Percentiles rank a stretch among this genome's conserved stretches.
Evolutionary conservation across 2,113 vertebrate species (phyloP).

Genomic region (Zosterops pallidus): DNA sequence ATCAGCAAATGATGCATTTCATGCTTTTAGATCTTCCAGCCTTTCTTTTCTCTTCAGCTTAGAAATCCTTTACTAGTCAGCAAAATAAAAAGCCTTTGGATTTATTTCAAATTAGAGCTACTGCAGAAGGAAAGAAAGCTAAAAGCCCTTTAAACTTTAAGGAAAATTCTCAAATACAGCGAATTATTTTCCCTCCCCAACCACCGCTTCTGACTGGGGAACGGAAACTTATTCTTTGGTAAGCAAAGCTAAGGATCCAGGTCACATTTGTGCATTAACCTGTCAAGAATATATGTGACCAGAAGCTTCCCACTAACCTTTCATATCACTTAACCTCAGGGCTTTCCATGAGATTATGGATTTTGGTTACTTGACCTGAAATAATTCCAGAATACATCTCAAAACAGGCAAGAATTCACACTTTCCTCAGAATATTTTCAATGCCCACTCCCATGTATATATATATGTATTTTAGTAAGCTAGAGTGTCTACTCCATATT

Average conservation of each 20-base stretch:
- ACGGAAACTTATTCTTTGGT: neutral
- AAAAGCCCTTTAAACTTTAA: neutral
- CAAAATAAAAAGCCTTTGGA: neutral
- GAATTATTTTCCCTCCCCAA: neutral
- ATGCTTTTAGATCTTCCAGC: neutral
- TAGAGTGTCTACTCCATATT: neutral
- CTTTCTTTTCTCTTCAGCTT: neutral
- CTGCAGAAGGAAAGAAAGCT: neutral
- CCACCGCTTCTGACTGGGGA: neutral
- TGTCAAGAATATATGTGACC: neutral
- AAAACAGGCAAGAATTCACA: neutral
- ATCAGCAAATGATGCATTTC: neutral
- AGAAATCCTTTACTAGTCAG: neutral
- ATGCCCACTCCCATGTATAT: neutral
- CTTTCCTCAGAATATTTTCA: neutral
- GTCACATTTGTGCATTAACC: conserved; percentile 36
- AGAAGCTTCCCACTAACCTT: neutral
- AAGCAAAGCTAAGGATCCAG: neutral
- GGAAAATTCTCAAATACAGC: neutral
- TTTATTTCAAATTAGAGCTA: conserved; percentile 20
- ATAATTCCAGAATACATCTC: neutral
- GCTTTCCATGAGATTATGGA: neutral
- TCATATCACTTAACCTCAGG: conserved; percentile 28
- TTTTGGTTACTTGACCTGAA: neutral
- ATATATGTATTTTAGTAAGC: neutral